A percentile compares a stretch with the other conserved stretches of the same genome.
Conservation (phyloP, 2,113 vertebrate genomes). For the Sylvia atricapilla region DNA sequence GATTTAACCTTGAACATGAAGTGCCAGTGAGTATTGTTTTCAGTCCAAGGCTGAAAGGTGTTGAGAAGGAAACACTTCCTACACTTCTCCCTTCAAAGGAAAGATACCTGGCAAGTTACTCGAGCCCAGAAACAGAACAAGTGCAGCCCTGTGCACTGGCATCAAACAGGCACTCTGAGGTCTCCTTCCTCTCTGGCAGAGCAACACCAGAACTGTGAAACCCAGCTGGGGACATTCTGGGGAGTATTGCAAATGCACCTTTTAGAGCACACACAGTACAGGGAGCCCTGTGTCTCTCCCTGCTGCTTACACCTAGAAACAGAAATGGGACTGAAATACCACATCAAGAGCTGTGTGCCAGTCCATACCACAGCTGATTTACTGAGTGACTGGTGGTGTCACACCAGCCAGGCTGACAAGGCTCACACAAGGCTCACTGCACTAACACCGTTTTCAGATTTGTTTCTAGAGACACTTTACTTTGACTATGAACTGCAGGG, state of each 20-base stretch:
- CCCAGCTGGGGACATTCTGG: neutral
- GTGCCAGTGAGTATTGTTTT: neutral
- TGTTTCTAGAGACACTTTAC: neutral
- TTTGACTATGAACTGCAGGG: neutral
- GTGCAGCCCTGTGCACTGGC: neutral
- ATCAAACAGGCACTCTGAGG: neutral
- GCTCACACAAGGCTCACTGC: neutral
- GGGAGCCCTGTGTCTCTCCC: neutral
- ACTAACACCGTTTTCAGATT: neutral
- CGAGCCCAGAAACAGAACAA: neutral
- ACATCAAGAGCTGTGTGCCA: neutral
- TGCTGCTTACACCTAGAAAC: neutral
- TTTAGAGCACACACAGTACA: neutral
- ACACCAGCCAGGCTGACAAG: neutral
- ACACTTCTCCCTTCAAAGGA: neutral
- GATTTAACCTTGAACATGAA: neutral
- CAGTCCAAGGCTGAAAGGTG: neutral
- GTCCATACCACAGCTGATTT: neutral
- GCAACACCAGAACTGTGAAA: neutral
- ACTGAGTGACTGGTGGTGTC: neutral
- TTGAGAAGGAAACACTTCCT: neutral
- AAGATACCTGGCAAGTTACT: neutral
- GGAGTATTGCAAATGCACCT: accelerated
- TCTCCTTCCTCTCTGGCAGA: neutral
- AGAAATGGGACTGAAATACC: neutral